Percentiles rank a stretch among this genome's conserved stretches.
Evolutionary conservation across 2,113 vertebrate species (phyloP).

Genomic region (Lepisosteus osseus): DNA sequence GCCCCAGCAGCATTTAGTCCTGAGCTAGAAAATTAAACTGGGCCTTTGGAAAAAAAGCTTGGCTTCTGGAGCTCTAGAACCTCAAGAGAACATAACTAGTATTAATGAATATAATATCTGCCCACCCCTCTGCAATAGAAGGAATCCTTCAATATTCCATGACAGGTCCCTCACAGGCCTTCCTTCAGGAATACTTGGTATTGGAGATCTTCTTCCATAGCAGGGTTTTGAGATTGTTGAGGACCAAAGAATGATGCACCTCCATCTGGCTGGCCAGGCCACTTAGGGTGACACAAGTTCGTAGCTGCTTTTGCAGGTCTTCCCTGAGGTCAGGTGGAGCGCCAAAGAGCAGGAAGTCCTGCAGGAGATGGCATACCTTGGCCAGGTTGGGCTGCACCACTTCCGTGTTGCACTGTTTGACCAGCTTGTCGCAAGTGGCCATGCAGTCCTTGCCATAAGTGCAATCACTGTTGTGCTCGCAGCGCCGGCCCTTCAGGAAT

Average conservation of each 20-base stretch:
- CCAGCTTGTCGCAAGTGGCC: conserved; percentile 84
- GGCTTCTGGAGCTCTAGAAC: too few relatives aligned
- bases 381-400: conserved; percentile 91
- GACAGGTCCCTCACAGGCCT: background rate
- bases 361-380: conserved; percentile 84
- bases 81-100: too few relatives aligned
- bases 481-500: conserved; percentile 82
- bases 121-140: too few relatives aligned
- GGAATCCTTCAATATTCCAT: too few relatives aligned
- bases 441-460: conserved; percentile 85
- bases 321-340: conserved; percentile 72
- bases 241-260: conserved; percentile 89
- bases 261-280: conserved; percentile 94
- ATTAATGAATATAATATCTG: too few relatives aligned
- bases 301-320: conserved; percentile 86
- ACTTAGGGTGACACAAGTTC: conserved; percentile 88
- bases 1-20: too few relatives aligned
- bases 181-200: conserved; percentile 83
- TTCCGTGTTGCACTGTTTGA: conserved; percentile 87
- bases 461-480: conserved; percentile 85
- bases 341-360: conserved; percentile 84
- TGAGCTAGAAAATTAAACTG: too few relatives aligned
- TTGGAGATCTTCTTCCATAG: conserved; percentile 95
- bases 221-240: conserved; percentile 93
- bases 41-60: too few relatives aligned